Base-by-base conservation (phyloP, 1,140 invertebrate species). In the Drosophila albomicans region DNA sequence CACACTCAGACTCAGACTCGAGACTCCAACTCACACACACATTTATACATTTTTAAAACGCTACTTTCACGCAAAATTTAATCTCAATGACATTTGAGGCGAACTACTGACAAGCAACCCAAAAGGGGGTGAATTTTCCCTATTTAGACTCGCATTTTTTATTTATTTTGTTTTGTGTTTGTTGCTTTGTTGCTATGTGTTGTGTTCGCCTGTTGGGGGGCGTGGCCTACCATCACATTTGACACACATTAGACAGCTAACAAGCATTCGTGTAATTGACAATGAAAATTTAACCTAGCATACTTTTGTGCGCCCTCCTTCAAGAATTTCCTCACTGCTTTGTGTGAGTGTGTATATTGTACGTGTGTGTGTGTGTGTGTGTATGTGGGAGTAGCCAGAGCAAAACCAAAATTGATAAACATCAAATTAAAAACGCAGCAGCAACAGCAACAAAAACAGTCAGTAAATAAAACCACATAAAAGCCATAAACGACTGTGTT, bases 51-150 rank as follows among this genome's bases (percentile, higher is more conserved):
- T 82, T 87, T 88, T 88, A 81, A 81, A 88, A 88, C 78, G 84
- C 84, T 88, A 88, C 85, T 88, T 88, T 88, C 80, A 88, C 84
- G 84, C 80, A 82, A 89, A 88, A 88, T 88, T 88, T 88, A 88
- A 88, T 84, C 85, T 81, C 80, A 88, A 88, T 88, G 84, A 88
- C 84, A 88, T 88, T 81, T 84, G 64, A 79, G 70, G 82, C 74
- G 79, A 89, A 88, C 85, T 88, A 84, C 67, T 68, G 66, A 73
- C 52, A 82, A 82, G 68, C 20, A 6, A 3, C 6, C 7, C 30
- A 48, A 10, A 69, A 71, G 54, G 51, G 68, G 61, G 5, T 7
- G 11, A 32, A 41, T 61, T 32, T 5, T 10, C 41, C 1, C 28
- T 32, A 20, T 45, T 45, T 20, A 16, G 3, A 38, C 38, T 5